phyloP scores from a whole-genome alignment of 1,140 invertebrate species.

The Cecropterus lyciades region DNA sequence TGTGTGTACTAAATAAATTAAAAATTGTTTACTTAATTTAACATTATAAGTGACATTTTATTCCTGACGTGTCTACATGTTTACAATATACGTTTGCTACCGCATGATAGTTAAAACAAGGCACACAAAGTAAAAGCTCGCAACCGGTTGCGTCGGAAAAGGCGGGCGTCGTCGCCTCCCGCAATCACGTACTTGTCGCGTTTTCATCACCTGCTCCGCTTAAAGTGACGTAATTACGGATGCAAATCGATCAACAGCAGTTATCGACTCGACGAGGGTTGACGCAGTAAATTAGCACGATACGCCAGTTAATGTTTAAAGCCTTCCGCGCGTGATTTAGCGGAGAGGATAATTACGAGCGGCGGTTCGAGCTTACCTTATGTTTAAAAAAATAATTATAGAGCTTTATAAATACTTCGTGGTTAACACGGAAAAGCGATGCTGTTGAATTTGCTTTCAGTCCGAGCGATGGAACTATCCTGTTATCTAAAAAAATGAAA shows the following conservation, averaged over 20 bases:
- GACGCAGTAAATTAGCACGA: constrained; percentile 74
- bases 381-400: constrained; percentile 35
- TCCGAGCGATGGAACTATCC: constrained; percentile 13
- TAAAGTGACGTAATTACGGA: constrained; percentile 81
- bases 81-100: constrained; percentile 24
- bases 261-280: constrained; percentile 72
- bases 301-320: constrained; percentile 72
- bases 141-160: constrained; percentile 68
- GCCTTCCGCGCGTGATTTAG: constrained; percentile 67
- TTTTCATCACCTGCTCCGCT: constrained; percentile 78
- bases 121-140: constrained; percentile 57
- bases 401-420: constrained; percentile 20
- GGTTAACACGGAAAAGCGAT: constrained; percentile 30
- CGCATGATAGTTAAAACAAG: constrained; percentile 32
- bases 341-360: constrained; percentile 60
- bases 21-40: constrained; percentile 7
- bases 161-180: constrained; percentile 59
- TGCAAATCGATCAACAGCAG: constrained; percentile 80
- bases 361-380: constrained; percentile 26
- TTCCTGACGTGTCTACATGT: constrained; percentile 21
- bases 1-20: neutral
- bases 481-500: constrained; percentile 47
- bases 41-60: neutral
- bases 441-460: constrained; percentile 20
- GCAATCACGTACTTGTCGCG: constrained; percentile 77